Base-by-base conservation (phyloP, 2,797 vertebrate genomes). In the Scomberomorus guttatus region DNA sequence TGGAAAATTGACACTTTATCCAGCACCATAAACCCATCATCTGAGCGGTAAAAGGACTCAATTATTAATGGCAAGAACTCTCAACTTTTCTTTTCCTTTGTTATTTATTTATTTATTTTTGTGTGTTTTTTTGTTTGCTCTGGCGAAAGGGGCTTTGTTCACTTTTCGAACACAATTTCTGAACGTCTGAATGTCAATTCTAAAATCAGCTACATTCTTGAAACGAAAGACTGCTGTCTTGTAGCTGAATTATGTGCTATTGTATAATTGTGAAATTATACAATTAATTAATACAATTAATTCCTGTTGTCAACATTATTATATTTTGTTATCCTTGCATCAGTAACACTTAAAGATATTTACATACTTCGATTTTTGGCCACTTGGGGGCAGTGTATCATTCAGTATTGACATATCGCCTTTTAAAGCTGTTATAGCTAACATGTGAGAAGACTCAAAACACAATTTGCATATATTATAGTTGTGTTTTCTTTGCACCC, bases 1-100 rank as follows among this genome's bases (percentile, higher is more conserved):
- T 77, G 65, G 65, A 61, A 69, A 85, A 89, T 87, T 89, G 90
- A 90, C 87, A 90, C 86, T 78, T 91, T 73, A 58, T 70, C 74
- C 71, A 14, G 74, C 54, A 24, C 82, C 72, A 65, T 73, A 72
- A 85, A 87, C 66, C 67, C 79, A 85, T 89, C 80, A 87, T 71
- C 81, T 81, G 24, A 42, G 65, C 72, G 77, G 67, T 54, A 78
- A 75, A 77, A 81, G 37, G 73, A 72, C 72, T 79, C 74, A 61
- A 69, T 82, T 75, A 74, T 79, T 63, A 72, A 72, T 42, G 60
- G 34, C 70, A 82, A 85, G 57, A 73, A 78, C 72, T 66, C 32
- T 22, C 20, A 77, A 54, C 69, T 71, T 75, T 80, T 65, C 57
- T 67, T 69, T 76, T 78, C 25, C 79, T 54, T 2, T 77, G 25